Evolutionary conservation across 1,140 invertebrate genomes (phyloP).

Genomic region (Bombus polaris): DNA sequence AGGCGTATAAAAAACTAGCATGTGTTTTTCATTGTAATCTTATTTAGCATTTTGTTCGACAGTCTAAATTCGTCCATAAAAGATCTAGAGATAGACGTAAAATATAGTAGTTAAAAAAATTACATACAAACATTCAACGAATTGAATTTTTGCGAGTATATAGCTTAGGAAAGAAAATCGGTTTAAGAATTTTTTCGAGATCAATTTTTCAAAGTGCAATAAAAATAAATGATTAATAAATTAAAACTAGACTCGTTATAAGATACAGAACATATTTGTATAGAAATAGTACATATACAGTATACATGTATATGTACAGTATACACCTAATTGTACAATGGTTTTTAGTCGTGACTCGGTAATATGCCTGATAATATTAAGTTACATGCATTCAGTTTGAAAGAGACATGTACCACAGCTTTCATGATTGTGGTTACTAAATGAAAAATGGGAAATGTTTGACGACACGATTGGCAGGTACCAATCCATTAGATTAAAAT

Average conservation of each 20-base stretch:
- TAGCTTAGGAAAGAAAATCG: neutral
- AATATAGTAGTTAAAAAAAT: conserved; percentile 20
- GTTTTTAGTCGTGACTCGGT: neutral
- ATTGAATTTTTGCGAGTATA: conserved; percentile 16
- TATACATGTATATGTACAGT: too few species aligned
- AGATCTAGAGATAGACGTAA: conserved; percentile 24
- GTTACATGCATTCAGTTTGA: conserved; percentile 1
- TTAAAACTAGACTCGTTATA: neutral
- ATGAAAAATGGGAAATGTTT: conserved; percentile 9
- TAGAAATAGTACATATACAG: neutral
- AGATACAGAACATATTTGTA: conserved; percentile 24
- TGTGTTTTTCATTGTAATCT: neutral
- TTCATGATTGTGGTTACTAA: neutral
- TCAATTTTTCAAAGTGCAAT: conserved; percentile 43
- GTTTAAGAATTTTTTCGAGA: conserved; percentile 15
- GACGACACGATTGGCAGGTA: conserved; percentile 50
- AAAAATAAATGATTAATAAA: neutral
- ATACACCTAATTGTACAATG: conserved; percentile 22
- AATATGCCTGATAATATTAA: conserved; percentile 11
- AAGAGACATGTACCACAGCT: neutral
- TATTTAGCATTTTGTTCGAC: conserved; percentile 12
- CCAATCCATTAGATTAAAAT: conserved; percentile 52
- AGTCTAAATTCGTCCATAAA: conserved; percentile 39
- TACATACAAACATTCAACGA: conserved; percentile 34
- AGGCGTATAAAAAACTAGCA: neutral